Evolutionary conservation across 2,888 invertebrate genomes (phyloP), one percentile per base, ranked within the genome.

Genomic region (Cheilosia soror): DNA sequence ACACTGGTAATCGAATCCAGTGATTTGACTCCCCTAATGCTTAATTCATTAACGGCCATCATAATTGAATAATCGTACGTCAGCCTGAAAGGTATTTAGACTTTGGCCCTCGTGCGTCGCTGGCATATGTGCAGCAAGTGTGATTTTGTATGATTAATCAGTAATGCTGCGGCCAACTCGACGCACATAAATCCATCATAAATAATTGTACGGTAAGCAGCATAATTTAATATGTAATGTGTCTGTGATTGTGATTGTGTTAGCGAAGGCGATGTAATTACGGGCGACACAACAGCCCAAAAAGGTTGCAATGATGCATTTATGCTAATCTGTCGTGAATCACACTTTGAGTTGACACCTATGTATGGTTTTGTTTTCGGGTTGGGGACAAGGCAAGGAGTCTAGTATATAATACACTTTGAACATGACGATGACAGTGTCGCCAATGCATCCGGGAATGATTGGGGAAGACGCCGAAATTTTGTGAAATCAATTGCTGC

Each of bases 121-220:
- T 33, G 11, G 27, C 51, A 51, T 29, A 37, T 37, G 37, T 37
- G 29, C 49, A 40, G 33, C 57, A 44, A 42, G 25, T 82, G 42
- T 55, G 55, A 53, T 40, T 40, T 53, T 66, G 60, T n/a, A n/a
- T 65, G 76, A 77, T 85, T 81, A 81, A 85, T 85, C 80, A 85
- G 72, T 72, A 77, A 85, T 81, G 80, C 85, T 72, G 72, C 57
- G 77, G 53, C 80, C 68, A 58, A 80, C 76, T 77, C 69, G 57
- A 77, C 71, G 85, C 71, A 81, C 85, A 85, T 85, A 85, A 85
- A 85, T 85, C 77, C 85, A 76, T 85, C 81, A 85, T 77, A 78
- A 83, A 78, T 83, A 81, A 85, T 85, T 77, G 77, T 85, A 58
- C 51, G 72, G 80, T 72, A 68, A 77, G 85, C 80, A 85, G 76